Conservation (phyloP, 2,888 invertebrate species). For the Gerris lacustris region DNA sequence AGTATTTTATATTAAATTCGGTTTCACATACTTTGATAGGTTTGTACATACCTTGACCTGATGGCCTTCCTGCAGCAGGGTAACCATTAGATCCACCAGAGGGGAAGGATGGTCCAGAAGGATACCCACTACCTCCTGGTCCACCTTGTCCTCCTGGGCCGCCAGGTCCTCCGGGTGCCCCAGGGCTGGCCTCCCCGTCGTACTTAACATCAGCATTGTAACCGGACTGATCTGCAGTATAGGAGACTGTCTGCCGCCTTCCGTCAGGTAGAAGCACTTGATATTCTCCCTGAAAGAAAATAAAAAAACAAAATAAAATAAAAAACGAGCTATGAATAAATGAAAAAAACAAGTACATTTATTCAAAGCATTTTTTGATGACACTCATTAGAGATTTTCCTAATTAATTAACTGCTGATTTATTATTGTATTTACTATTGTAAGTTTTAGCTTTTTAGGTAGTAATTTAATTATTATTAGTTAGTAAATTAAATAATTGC, state of each 20-base stretch:
- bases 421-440: too few species aligned
- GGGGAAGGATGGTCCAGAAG: neutral
- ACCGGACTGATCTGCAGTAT: conserved; percentile 30
- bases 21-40: neutral
- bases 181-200: conserved; percentile 29
- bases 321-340: too few species aligned
- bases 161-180: conserved; percentile 15
- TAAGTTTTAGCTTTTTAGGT: too few species aligned
- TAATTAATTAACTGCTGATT: too few species aligned
- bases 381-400: too few species aligned
- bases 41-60: neutral
- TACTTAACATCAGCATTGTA: conserved; percentile 31
- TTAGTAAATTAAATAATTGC: too few species aligned
- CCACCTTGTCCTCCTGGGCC: conserved; percentile 22
- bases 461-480: too few species aligned
- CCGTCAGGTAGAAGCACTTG: conserved; percentile 30
- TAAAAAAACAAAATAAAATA: too few species aligned
- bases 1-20: too few species aligned
- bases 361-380: too few species aligned
- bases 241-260: conserved; percentile 29
- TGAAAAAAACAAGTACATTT: too few species aligned
- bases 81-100: neutral
- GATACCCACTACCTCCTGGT: conserved; percentile 16
- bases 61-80: neutral
- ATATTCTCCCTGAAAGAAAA: conserved; percentile 25